Base-by-base conservation (phyloP, 2,797 vertebrate genomes). In the Sarcophilus harrisii region DNA sequence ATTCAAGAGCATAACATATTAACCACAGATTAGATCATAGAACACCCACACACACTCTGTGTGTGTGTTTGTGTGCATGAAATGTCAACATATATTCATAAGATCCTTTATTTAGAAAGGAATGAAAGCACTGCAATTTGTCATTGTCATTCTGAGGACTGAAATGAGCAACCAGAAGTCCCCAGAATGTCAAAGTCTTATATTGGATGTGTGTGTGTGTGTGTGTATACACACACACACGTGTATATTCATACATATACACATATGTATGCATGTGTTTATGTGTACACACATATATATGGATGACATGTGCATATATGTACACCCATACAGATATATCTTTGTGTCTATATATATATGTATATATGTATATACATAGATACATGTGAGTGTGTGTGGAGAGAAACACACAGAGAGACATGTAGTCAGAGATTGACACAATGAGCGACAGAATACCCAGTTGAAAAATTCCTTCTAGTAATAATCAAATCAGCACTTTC, bases 341-440 rank as follows among this genome's bases (percentile, higher is more conserved):
- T 59, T 54, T 55, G 54, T 55, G 52, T 52, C 5, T 52, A 5
- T 52, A 6, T 5, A 5, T 62, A 0, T 32, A 13, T 32, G 16
- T 18, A 0, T 4, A 2, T 58, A 4, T n/a, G 4, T 32, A 9
- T 5, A 62, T 14, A 16, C 12, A 16, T 32, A 13, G 0, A n/a
- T 14, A n/a, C 13, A 16, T 32, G 30, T 62, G 30, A 29, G 0
- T 62, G 1, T 32, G 0, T 62, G 59, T 62, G 11, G 28, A 60
- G 28, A 28, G 21, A 30, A 1, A 60, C 5, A 58, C 5, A 24
- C 28, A 60, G 0, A 60, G 0, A 60, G 58, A 60, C 2, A 11
- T 9, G 30, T 10, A 60, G 59, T 3, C 0, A 55, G 54, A 55
- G 54, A 55, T 2, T 12, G 12, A 13, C 11, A 30, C 9, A 30